A percentile compares a stretch with the other conserved stretches of the same genome.
phyloP scores from a whole-genome alignment of 2,113 vertebrate species.

The Clarias magur region DNA sequence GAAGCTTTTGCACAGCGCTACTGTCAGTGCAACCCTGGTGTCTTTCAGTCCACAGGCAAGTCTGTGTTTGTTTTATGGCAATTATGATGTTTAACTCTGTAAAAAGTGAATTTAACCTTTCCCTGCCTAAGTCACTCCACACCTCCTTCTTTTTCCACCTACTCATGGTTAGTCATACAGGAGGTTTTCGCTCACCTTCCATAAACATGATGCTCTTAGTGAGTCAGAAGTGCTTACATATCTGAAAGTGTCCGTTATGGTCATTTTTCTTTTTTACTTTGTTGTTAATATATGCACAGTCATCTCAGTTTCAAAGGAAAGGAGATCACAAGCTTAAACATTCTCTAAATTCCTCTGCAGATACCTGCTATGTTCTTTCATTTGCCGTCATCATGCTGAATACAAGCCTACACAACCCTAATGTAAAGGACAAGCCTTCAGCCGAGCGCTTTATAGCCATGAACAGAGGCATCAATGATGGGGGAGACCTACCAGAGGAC shows the following conservation, averaged over 20 bases:
- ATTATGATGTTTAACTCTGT: neutral
- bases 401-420: constrained; percentile 97
- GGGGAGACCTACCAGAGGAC: constrained; percentile 93
- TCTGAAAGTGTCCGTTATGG: neutral
- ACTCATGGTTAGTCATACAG: constrained; percentile 4
- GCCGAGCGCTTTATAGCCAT: constrained; percentile 91
- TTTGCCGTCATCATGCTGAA: constrained; percentile 99
- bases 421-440: constrained; percentile 93
- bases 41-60: constrained; percentile 93
- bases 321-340: neutral
- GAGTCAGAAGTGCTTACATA: constrained; percentile 10
- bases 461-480: constrained; percentile 96
- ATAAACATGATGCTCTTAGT: constrained; percentile 9
- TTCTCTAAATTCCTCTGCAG: constrained; percentile 58
- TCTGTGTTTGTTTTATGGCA: constrained; percentile 13
- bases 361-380: constrained; percentile 95
- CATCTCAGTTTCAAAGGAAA: neutral
- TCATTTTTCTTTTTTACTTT: constrained; percentile 1
- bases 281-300: neutral
- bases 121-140: neutral
- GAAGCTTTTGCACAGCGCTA: constrained; percentile 96
- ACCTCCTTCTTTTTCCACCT: constrained; percentile 16
- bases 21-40: constrained; percentile 90
- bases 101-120: neutral
- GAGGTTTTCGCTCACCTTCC: neutral